phyloP scores from a whole-genome alignment of 2,888 invertebrate genomes.

The Caenorhabditis japonica region DNA sequence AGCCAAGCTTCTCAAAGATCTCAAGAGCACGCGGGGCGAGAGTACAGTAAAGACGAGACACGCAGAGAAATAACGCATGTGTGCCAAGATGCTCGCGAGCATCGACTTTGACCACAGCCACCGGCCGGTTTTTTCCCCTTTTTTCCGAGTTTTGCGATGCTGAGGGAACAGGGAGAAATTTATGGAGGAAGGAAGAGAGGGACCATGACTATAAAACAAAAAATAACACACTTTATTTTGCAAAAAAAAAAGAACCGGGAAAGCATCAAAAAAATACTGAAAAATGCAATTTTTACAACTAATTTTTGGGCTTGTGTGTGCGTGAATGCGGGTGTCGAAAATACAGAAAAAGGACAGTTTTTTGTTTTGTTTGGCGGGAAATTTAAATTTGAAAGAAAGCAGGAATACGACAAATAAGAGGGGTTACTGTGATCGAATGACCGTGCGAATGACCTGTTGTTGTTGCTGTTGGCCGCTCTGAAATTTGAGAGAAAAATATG shows the following conservation, averaged over 20 bases:
- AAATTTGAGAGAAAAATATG: too few species aligned
- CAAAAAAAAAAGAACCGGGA: neutral
- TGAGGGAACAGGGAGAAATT: too few species aligned
- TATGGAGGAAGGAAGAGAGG: too few species aligned
- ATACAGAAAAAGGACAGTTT: conserved; percentile 23
- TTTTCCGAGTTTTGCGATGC: too few species aligned
- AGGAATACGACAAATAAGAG: neutral
- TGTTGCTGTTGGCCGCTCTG: conserved; percentile 36
- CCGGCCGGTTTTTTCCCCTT: too few species aligned
- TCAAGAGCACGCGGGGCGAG: too few species aligned
- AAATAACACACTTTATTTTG: too few species aligned
- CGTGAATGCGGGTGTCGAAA: neutral
- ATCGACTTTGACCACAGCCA: too few species aligned
- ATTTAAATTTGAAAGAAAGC: neutral
- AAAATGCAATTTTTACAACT: neutral
- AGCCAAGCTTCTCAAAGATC: neutral
- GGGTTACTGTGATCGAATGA: conserved; percentile 31
- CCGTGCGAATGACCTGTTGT: conserved; percentile 40
- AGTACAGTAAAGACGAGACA: too few species aligned
- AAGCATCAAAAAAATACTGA: neutral
- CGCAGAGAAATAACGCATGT: too few species aligned
- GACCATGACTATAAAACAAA: too few species aligned
- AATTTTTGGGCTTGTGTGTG: neutral
- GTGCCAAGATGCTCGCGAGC: too few species aligned
- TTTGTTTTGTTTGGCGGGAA: conserved; percentile 10